Conservation (phyloP, 2,888 invertebrate genomes). For the Monochamus alternatus region DNA sequence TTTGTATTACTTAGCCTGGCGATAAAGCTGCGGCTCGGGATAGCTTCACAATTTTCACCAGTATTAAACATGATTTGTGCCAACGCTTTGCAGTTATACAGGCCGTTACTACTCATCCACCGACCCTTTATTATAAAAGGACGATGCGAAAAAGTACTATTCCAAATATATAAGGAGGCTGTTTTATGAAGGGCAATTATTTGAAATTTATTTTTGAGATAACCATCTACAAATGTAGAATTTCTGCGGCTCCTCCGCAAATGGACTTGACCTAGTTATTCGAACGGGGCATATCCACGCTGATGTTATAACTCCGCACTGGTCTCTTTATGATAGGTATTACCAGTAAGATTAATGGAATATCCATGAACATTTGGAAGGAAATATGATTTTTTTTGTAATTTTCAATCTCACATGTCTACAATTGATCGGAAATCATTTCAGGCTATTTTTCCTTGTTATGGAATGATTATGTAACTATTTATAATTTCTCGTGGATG, state of each 20-base stretch:
- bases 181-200: conserved; percentile 14
- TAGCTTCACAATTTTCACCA: conserved; percentile 70
- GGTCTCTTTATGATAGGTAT: no score
- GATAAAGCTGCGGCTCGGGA: conserved; percentile 72
- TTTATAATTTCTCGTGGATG: no score
- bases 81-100: conserved; percentile 63
- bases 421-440: no score
- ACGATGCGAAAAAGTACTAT: conserved; percentile 19
- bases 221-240: neutral
- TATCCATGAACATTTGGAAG: no score
- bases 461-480: no score
- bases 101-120: conserved; percentile 63
- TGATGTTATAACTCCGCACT: no score
- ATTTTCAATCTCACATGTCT: no score
- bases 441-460: no score
- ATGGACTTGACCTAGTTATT: no score
- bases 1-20: conserved; percentile 74
- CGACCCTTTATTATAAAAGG: conserved; percentile 32
- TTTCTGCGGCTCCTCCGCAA: neutral
- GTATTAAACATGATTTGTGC: conserved; percentile 71
- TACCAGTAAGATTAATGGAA: no score
- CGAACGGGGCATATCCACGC: no score
- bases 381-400: no score
- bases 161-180: conserved; percentile 9
- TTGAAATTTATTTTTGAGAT: conserved; percentile 4